Conservation (phyloP, 2,113 vertebrate species). For the Sylvilagus bachmani region DNA sequence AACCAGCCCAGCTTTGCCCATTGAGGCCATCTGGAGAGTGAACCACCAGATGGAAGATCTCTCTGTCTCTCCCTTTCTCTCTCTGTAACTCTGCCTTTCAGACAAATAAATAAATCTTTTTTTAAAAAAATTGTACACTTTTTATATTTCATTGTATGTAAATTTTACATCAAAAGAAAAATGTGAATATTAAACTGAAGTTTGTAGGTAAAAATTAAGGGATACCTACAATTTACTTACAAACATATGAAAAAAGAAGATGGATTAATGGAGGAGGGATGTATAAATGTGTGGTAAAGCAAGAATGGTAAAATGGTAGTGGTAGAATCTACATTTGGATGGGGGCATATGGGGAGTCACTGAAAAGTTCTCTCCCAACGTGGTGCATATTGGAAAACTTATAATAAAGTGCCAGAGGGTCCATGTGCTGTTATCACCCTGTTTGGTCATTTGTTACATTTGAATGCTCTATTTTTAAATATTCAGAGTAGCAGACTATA, state of each 20-base stretch:
- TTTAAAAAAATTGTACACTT: neutral
- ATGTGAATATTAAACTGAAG: neutral
- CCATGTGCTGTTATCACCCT: neutral
- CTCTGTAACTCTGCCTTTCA: too few relatives aligned
- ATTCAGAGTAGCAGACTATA: constrained; percentile 45
- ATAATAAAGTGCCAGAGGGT: neutral
- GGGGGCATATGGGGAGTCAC: neutral
- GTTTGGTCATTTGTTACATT: neutral
- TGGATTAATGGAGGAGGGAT: neutral
- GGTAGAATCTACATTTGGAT: constrained; percentile 30
- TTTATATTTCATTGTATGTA: neutral
- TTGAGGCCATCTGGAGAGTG: too few relatives aligned
- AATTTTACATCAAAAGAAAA: neutral
- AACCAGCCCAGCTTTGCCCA: too few relatives aligned
- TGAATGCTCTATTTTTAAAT: constrained; percentile 45
- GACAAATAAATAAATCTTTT: too few relatives aligned
- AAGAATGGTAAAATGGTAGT: constrained; percentile 12
- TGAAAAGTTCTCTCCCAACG: constrained; percentile 48
- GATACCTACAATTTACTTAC: neutral
- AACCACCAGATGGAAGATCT: too few relatives aligned
- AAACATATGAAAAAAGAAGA: constrained; percentile 10
- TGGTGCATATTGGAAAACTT: constrained; percentile 46
- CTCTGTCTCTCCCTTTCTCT: too few relatives aligned
- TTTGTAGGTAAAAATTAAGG: neutral
- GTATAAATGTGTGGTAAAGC: neutral